Evolutionary conservation across 2,113 vertebrate genomes (phyloP), one percentile per base, ranked within the genome.

Genomic region (Bubalus kerabau): DNA sequence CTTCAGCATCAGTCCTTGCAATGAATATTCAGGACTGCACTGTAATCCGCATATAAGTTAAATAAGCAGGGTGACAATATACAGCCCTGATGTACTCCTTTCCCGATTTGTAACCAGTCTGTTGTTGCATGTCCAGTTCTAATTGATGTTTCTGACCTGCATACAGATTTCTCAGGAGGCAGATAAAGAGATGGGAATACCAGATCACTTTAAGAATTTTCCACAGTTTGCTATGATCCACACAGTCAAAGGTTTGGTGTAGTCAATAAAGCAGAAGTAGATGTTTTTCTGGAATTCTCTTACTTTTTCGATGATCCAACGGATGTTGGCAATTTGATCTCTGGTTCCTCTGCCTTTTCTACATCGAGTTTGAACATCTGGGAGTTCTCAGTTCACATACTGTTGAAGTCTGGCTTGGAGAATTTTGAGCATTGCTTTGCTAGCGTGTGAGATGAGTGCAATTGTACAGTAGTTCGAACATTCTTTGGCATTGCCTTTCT

Each of bases 41-140:
- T 71, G 67, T 36, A 71, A 11, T 36, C n/a, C 12, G n/a, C 19
- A 71, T 36, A 23, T 23, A 71, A 21, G 10, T 71, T 36, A 71
- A 71, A 71, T 23, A 71, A 36, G 67, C 19, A 36, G 0, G 9
- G n/a, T 71, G 64, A 71, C 64, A 71, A 71, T 71, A 71, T 23
- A 71, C 9, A 71, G 64, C 17, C n/a, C 36, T 71, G 64, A 71
- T 6, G 64, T 71, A 71, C 17, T 71, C 64, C 64, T 71, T 71
- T 36, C n/a, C n/a, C 1, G 0, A 71, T 71, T 71, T 36, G 64
- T 0, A 36, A 36, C n/a, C n/a, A 36, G 9, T 71, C n/a, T 36
- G 4, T 19, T 67, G 17, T 71, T 71, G n/a, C n/a, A 71, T 36
- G n/a, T 21, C n/a, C 19, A 36, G 17, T 36, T 71, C 4, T 5